These are phyloP conservation scores for Nomada goodeniana DNA, from an alignment of 2,888 invertebrate genomes.

Conservation along the genomic window DNA sequence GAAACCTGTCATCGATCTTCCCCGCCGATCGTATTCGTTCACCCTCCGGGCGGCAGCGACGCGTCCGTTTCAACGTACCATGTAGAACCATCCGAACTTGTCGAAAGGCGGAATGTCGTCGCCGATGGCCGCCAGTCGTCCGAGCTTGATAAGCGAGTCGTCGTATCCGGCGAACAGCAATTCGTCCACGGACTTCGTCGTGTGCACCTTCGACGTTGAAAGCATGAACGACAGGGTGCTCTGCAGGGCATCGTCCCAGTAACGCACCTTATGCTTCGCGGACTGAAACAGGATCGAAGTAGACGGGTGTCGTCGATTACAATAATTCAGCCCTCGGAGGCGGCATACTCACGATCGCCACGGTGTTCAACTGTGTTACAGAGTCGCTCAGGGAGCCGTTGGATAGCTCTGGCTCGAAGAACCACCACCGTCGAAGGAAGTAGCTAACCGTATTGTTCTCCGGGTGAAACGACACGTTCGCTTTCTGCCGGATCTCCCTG, in stretches of 20 bases:
- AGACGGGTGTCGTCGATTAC: too few species aligned
- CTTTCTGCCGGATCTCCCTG: constrained; percentile 89
- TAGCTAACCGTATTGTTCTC: constrained; percentile 91
- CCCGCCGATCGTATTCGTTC: not conserved
- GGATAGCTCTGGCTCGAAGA: constrained; percentile 88
- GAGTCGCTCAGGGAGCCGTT: constrained; percentile 89
- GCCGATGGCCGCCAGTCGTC: constrained; percentile 86
- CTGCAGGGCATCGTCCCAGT: constrained; percentile 87
- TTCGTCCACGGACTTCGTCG: constrained; percentile 88
- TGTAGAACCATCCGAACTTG: constrained; percentile 94
- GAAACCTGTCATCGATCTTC: not conserved
- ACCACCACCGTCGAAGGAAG: constrained; percentile 88
- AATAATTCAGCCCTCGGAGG: too few species aligned
- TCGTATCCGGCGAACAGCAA: constrained; percentile 92
- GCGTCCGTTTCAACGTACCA: constrained; percentile 80
- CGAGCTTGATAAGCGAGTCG: constrained; percentile 89
- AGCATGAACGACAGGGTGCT: constrained; percentile 87
- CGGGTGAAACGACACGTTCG: constrained; percentile 90
- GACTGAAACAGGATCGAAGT: constrained; percentile 80
- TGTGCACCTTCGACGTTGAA: constrained; percentile 85
- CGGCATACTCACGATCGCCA: constrained; percentile 89
- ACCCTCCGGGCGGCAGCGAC: too few species aligned
- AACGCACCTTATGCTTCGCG: constrained; percentile 86
- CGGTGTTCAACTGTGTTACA: constrained; percentile 90
- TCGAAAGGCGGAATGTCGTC: constrained; percentile 87